Percentiles rank a stretch among this genome's conserved stretches.
Evolutionary conservation across 2,113 vertebrate species (phyloP).

Genomic region (Amia ocellicauda): DNA sequence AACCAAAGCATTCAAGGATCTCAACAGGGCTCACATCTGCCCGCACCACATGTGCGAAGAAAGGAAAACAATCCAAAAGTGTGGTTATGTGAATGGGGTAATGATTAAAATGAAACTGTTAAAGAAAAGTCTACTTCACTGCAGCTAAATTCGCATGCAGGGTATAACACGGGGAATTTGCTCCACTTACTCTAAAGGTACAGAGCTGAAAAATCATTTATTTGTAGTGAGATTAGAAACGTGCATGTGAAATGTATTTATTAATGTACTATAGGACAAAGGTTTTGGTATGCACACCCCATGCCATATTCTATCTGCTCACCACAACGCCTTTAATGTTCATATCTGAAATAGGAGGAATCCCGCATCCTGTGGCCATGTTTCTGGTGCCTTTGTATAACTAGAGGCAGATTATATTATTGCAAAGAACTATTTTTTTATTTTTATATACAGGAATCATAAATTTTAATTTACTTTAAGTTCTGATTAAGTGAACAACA

Average conservation of each 20-base stretch:
- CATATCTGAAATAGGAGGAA: constrained; percentile 26
- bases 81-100: constrained; percentile 43
- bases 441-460: too few relatives aligned
- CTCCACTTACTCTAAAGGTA: too few relatives aligned
- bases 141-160: too few relatives aligned
- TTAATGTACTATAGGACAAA: too few relatives aligned
- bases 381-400: constrained; percentile 17
- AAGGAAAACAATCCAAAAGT: constrained; percentile 47
- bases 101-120: constrained; percentile 26
- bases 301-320: constrained; percentile 4
- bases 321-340: constrained; percentile 12
- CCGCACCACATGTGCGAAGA: constrained; percentile 51
- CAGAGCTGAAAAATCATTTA: too few relatives aligned
- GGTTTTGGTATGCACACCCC: neutral
- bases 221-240: too few relatives aligned
- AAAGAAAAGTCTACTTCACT: too few relatives aligned
- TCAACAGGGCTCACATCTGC: constrained; percentile 27
- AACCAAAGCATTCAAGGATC: constrained; percentile 30
- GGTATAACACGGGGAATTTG: too few relatives aligned
- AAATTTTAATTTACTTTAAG: too few relatives aligned
- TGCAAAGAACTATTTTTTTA: too few relatives aligned
- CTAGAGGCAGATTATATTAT: constrained; percentile 18
- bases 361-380: constrained; percentile 18
- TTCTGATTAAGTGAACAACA: too few relatives aligned
- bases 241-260: too few relatives aligned